Base-by-base conservation (phyloP, 2,113 vertebrate species). In the Ascaphus truei region DNA sequence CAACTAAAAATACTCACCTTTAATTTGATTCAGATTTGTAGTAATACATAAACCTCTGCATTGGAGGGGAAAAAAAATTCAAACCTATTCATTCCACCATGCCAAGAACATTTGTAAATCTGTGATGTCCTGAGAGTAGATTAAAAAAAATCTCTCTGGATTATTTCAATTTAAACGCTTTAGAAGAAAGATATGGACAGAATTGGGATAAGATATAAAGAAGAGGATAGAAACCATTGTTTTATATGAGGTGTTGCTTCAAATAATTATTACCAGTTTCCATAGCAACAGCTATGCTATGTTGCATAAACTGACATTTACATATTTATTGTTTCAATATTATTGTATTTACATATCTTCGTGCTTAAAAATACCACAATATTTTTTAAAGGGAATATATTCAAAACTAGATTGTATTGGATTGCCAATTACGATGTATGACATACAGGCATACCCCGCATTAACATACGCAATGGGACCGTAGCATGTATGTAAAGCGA, bases 131-230 rank as follows among this genome's bases (percentile, higher is more conserved):
- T 59, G 33, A 34, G 39, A 37, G 31, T 22, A 37, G 53, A 20
- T n/a, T 39, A 59, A 16, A 11, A 59, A 39, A 58, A 59, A 59
- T 59, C 56, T n/a, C 22, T 5, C n/a, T 59, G 34, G 33, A 59
- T 59, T 39, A 20, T 39, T 37, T 59, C 56, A 22, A 59, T 59
- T 37, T 39, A 39, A 12, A 59, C 9, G 33, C 56, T 36, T 37
- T 12, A 7, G 13, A 39, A 7, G 15, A 11, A 59, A 37, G 20
- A 33, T 25, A 37, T 59, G 33, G 34, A 59, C 18, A 59, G 16
- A 22, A 37, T 25, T 5, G 20, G 33, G 20, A 23, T 20, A 59
- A 25, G 34, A 59, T 39, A 39, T 59, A 39, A 59, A 27, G n/a
- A 27, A 31, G n/a, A 16, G 11, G 9, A 59, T 59, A 25, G 6